Percentiles rank a stretch among this genome's conserved stretches.
phyloP scores from a whole-genome alignment of 2,888 invertebrate species.

The Phyllotreta cruciferae region DNA sequence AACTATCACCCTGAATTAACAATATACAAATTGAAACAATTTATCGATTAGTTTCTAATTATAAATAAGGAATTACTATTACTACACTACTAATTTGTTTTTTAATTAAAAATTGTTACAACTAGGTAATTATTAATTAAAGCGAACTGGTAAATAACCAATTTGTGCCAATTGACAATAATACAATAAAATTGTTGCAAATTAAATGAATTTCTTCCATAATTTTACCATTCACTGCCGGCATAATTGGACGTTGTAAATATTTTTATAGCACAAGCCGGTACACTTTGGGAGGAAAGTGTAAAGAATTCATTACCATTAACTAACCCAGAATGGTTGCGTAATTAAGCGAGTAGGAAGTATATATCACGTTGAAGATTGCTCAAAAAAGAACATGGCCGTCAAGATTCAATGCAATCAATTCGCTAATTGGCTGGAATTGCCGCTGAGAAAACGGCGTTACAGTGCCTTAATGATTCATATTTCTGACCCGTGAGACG shows the following conservation, averaged over 20 bases:
- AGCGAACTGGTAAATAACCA: too few relatives aligned
- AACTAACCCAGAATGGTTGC: slow-evolving; percentile 13
- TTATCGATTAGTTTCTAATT: too few relatives aligned
- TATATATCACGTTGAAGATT: slow-evolving; percentile 14
- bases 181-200: too few relatives aligned
- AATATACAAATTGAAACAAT: too few relatives aligned
- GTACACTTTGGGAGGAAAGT: slow-evolving; percentile 15
- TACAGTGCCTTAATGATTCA: slow-evolving; percentile 11
- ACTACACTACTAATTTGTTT: too few relatives aligned
- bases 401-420: slow-evolving; percentile 9
- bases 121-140: too few relatives aligned
- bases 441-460: slow-evolving; percentile 11
- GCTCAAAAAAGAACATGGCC: neutral
- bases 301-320: slow-evolving; percentile 20
- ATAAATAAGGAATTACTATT: too few relatives aligned
- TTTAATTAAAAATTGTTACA: too few relatives aligned
- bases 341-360: slow-evolving; percentile 22
- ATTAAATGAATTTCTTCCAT: too few relatives aligned
- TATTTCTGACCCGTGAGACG: neutral
- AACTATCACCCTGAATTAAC: too few relatives aligned
- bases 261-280: slow-evolving; percentile 13
- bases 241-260: neutral
- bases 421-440: slow-evolving; percentile 20
- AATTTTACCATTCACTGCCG: neutral
- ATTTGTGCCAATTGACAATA: too few relatives aligned